These are phyloP conservation scores for Netelia virgata DNA, from an alignment of 2,888 invertebrate genomes.

Conservation along the genomic window DNA sequence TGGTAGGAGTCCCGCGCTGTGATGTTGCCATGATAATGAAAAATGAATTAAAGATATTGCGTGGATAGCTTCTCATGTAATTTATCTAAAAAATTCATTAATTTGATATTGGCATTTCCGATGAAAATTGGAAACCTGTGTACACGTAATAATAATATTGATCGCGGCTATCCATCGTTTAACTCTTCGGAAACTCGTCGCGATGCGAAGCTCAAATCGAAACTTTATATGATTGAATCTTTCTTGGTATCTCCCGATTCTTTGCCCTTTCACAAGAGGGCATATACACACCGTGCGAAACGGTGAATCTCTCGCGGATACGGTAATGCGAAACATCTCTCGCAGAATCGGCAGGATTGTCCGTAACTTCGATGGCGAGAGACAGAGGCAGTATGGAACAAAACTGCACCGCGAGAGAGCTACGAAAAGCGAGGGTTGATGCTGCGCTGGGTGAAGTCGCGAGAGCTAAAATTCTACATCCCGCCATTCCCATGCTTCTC, in stretches of 20 bases:
- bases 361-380: constrained; percentile 48
- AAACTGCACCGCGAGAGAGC: constrained; percentile 45
- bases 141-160: too few species aligned
- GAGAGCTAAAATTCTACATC: constrained; percentile 65
- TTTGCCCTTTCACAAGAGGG: neutral
- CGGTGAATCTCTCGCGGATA: neutral
- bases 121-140: too few species aligned
- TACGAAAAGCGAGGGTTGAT: constrained; percentile 57
- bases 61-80: too few species aligned
- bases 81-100: too few species aligned
- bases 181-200: neutral
- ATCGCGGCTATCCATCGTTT: neutral
- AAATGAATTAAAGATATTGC: neutral
- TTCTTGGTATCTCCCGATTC: neutral
- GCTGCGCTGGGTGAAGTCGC: constrained; percentile 52
- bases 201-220: neutral
- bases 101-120: too few species aligned
- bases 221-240: neutral
- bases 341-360: constrained; percentile 25
- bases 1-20: neutral
- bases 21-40: neutral
- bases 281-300: neutral
- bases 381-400: constrained; percentile 45
- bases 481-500: neutral
- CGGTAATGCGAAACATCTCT: constrained; percentile 30